Percentiles rank a stretch among this genome's conserved stretches.
phyloP scores from a whole-genome alignment of 2,113 vertebrate genomes.

The Meles meles region DNA sequence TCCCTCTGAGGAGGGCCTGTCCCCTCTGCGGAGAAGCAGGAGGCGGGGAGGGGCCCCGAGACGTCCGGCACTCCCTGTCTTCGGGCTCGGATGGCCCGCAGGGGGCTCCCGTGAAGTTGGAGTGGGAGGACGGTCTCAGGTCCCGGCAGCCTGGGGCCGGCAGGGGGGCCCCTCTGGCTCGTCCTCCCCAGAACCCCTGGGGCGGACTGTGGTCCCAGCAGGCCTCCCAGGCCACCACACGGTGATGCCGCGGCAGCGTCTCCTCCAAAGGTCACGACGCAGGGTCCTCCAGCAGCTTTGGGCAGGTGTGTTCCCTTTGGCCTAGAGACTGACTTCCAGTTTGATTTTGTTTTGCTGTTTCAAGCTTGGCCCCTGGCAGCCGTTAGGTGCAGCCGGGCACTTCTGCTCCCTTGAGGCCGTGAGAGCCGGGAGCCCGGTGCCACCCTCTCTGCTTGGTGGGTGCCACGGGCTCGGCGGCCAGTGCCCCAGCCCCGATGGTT shows the following conservation, averaged over 20 bases:
- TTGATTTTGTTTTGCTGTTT: not conserved
- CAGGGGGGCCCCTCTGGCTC: not conserved
- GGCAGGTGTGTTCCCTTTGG: not conserved
- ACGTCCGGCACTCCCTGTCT: too few relatives aligned
- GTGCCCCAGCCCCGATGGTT: not conserved
- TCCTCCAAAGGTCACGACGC: not conserved
- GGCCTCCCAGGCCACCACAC: not conserved
- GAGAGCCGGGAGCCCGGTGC: too few relatives aligned
- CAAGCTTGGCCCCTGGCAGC: not conserved
- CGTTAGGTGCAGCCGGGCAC: not conserved
- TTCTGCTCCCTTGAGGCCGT: not conserved
- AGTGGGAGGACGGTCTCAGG: not conserved
- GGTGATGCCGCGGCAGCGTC: fast-evolving
- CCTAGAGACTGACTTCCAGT: not conserved
- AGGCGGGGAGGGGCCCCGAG: not conserved
- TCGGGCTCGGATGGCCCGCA: not conserved
- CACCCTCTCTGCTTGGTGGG: not conserved
- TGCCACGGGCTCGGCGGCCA: not conserved
- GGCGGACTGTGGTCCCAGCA: not conserved
- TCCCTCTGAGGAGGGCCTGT: not conserved
- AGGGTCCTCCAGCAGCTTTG: not conserved
- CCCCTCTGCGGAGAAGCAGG: not conserved
- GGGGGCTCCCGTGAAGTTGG: not conserved
- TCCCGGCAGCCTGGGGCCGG: too few relatives aligned
- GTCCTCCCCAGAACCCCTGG: not conserved